phyloP scores from a whole-genome alignment of 2,113 vertebrate genomes.

The Mesocricetus auratus region DNA sequence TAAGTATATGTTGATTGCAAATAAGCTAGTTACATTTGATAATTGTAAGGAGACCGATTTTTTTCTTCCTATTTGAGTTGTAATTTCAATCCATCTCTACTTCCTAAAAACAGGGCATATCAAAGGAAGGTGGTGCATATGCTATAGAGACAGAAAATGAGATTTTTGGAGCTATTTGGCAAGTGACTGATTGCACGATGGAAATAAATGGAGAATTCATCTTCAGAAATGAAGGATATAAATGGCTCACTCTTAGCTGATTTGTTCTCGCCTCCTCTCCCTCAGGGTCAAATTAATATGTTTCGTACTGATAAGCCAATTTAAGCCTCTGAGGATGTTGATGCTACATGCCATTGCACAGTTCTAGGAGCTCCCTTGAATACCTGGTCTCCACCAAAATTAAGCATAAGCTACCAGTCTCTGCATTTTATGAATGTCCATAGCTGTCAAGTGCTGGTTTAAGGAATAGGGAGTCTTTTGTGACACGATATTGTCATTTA shows the following conservation, averaged over 20 bases:
- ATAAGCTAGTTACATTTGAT: conserved; percentile 72
- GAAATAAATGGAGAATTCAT: conserved; percentile 53
- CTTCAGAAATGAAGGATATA: conserved; percentile 39
- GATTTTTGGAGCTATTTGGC: conserved; percentile 41
- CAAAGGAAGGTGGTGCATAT: conserved; percentile 31
- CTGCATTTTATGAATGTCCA: conserved; percentile 47
- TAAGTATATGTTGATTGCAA: conserved; percentile 79
- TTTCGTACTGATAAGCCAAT: conserved; percentile 39
- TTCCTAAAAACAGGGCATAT: conserved; percentile 67
- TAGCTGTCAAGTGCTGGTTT: conserved; percentile 42
- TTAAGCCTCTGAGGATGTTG: not conserved
- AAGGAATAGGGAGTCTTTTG: conserved; percentile 24
- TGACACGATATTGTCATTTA: conserved; percentile 64
- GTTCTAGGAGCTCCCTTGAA: not conserved
- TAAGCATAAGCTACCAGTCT: conserved; percentile 42
- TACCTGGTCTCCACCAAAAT: conserved; percentile 44
- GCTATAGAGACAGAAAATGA: conserved; percentile 53
- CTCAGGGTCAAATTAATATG: conserved; percentile 61
- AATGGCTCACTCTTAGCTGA: not conserved
- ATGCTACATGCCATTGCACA: not conserved
- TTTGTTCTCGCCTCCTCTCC: conserved; percentile 61
- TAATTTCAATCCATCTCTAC: conserved; percentile 72
- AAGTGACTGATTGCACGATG: conserved; percentile 53
- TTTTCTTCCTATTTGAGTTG: conserved; percentile 57
- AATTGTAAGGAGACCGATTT: conserved; percentile 71